phyloP scores from a whole-genome alignment of 2,888 invertebrate genomes.

The Phasia obesa region DNA sequence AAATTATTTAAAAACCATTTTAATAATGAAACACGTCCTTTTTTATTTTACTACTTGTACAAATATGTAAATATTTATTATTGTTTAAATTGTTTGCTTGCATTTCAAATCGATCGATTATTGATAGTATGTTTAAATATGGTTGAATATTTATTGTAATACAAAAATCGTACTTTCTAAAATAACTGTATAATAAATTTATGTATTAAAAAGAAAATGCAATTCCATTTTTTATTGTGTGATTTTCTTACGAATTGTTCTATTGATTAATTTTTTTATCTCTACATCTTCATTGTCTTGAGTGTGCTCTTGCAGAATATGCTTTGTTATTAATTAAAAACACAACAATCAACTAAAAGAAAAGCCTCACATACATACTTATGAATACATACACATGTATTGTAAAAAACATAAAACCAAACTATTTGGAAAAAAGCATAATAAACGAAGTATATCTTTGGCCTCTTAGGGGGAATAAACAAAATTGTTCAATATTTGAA shows the following conservation, averaged over 20 bases:
- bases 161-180: slow-evolving; percentile 40
- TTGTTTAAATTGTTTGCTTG: slow-evolving; percentile 47
- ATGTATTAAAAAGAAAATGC: slow-evolving; percentile 61
- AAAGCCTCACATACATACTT: slow-evolving; percentile 17
- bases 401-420: slow-evolving; percentile 54
- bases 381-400: too few relatives aligned
- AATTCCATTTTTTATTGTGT: slow-evolving; percentile 69
- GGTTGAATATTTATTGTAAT: slow-evolving; percentile 53
- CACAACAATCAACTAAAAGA: slow-evolving; percentile 5
- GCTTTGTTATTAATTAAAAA: slow-evolving; percentile 22
- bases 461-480: slow-evolving; percentile 55
- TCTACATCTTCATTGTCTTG: slow-evolving; percentile 15
- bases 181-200: slow-evolving; percentile 39
- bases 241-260: slow-evolving; percentile 26
- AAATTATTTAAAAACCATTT: not conserved
- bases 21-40: not conserved
- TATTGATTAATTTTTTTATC: not conserved
- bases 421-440: slow-evolving; percentile 34
- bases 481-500: slow-evolving; percentile 13
- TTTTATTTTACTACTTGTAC: slow-evolving; percentile 52
- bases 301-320: slow-evolving; percentile 34
- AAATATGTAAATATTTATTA: slow-evolving; percentile 67
- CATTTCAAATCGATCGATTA: slow-evolving; percentile 51
- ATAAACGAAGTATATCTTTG: slow-evolving; percentile 65
- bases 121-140: slow-evolving; percentile 2